Evolutionary conservation across 2,113 vertebrate species (phyloP).

Genomic region (Scatophagus argus): DNA sequence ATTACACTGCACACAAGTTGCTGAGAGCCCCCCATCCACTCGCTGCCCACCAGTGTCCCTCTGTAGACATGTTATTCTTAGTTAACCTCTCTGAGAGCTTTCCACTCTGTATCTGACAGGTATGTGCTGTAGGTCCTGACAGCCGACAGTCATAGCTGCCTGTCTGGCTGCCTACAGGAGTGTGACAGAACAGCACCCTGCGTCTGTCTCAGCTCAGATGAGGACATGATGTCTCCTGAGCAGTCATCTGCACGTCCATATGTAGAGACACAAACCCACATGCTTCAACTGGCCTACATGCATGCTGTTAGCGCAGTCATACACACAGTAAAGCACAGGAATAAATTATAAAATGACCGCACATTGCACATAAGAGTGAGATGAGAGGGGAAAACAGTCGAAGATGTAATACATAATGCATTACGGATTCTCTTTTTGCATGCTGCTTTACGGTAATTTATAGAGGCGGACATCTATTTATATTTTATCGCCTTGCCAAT

Average conservation of each 20-base stretch:
- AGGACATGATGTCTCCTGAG: constrained; percentile 36
- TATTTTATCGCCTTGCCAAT: constrained; percentile 33
- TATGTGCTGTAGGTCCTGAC: constrained; percentile 58
- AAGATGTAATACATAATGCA: constrained; percentile 28
- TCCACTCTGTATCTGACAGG: constrained; percentile 53
- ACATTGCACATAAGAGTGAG: not conserved
- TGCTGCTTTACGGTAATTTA: constrained; percentile 17
- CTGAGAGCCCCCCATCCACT: constrained; percentile 12
- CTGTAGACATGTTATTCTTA: constrained; percentile 45
- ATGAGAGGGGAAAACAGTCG: constrained; percentile 9
- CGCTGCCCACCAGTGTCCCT: not conserved
- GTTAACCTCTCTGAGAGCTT: constrained; percentile 50
- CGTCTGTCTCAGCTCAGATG: constrained; percentile 53
- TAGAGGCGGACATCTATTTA: constrained; percentile 35
- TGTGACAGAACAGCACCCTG: constrained; percentile 48
- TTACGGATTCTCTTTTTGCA: not conserved
- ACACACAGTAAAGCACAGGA: not conserved
- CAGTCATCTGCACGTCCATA: not conserved
- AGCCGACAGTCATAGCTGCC: constrained; percentile 66
- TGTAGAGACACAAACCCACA: not conserved
- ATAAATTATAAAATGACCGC: not conserved
- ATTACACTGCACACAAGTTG: constrained; percentile 13
- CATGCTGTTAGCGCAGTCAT: not conserved
- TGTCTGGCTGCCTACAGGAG: constrained; percentile 39
- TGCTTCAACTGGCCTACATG: not conserved